These are phyloP conservation scores for Pomacea canaliculata DNA, from an alignment of 2,888 invertebrate genomes.

Conservation along the genomic window DNA sequence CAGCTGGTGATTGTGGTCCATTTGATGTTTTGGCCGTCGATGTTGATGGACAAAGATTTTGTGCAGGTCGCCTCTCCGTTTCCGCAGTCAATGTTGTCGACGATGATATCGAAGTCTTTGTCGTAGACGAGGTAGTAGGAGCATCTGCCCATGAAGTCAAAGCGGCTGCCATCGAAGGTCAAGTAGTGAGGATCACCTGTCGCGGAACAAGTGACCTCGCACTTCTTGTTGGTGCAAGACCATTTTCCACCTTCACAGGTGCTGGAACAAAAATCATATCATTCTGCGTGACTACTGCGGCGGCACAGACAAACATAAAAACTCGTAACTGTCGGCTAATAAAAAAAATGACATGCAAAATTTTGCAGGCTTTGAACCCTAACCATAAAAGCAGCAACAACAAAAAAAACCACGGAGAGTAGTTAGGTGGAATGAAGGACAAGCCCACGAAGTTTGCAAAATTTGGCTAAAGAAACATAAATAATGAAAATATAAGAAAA, in stretches of 20 bases:
- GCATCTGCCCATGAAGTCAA: conserved; percentile 92
- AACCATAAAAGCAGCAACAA: too few species aligned
- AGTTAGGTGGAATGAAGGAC: too few species aligned
- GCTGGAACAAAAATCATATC: conserved; percentile 35
- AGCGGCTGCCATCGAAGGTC: conserved; percentile 89
- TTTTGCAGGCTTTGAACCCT: too few species aligned
- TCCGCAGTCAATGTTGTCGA: conserved; percentile 77
- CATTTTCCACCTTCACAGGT: conserved; percentile 74
- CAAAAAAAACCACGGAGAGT: too few species aligned
- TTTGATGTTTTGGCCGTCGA: conserved; percentile 73
- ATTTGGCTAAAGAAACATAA: too few species aligned
- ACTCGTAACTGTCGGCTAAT: too few species aligned
- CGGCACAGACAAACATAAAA: too few species aligned
- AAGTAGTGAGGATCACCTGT: conserved; percentile 91
- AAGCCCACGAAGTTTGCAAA: too few species aligned
- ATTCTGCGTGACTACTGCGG: neutral
- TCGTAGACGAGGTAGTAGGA: conserved; percentile 84
- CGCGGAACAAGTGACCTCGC: conserved; percentile 87
- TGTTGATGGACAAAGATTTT: conserved; percentile 73
- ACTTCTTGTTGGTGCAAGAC: conserved; percentile 82
- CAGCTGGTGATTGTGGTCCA: conserved; percentile 78
- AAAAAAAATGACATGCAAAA: too few species aligned
- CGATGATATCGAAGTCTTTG: conserved; percentile 72
- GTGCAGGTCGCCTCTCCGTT: conserved; percentile 87
- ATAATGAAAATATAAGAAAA: too few species aligned